Evolutionary conservation across 1,140 invertebrate species (phyloP), one percentile per base, ranked within the genome.

Genomic region (Venustaconcha ellipsiformis): DNA sequence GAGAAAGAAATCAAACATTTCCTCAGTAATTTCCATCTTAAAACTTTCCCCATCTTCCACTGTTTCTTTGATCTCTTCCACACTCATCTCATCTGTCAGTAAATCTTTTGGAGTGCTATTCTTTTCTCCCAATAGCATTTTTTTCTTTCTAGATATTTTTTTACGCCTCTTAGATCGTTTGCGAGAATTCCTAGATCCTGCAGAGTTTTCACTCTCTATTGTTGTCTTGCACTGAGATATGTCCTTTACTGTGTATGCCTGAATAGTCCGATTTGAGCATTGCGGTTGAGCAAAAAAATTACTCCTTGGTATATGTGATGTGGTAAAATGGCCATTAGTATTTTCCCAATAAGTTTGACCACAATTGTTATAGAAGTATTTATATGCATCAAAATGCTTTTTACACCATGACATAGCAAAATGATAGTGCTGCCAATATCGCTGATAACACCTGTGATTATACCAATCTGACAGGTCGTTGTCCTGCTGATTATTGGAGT

Each of bases 1-100:
- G 79, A 90, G 91, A 68, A 94, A 87, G 87, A 93, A 94, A 37
- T 91, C 89, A 79, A 93, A 90, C 89, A 92, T 92, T 69, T 93
- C 92, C 76, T 93, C 92, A 79, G 92, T 92, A 6, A 93, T 90
- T 80, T 92, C 91, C 82, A 93, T 91, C 74, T 91, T 89, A 37
- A 90, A 63, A 58, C 85, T 86, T 72, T 89, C 59, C n/a, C 23
- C 70, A 20, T 37, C 67, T 23, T 55, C 26, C 14, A 64, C 62
- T 23, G 20, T 58, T 18, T 60, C 48, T 15, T 58, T 66, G 2
- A 63, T 67, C 11, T 12, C 57, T 17, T 59, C 58, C 23, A 56
- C 20, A 15, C 67, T 65, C 17, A 37, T 48, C 37, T 48, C 37
- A 48, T 48, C 37, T 48, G 37, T 48, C 0, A 48, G 37, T 48